These are phyloP conservation scores for Pseudoatta argentina DNA, from an alignment of 1,140 invertebrate genomes.

Conservation along the genomic window DNA sequence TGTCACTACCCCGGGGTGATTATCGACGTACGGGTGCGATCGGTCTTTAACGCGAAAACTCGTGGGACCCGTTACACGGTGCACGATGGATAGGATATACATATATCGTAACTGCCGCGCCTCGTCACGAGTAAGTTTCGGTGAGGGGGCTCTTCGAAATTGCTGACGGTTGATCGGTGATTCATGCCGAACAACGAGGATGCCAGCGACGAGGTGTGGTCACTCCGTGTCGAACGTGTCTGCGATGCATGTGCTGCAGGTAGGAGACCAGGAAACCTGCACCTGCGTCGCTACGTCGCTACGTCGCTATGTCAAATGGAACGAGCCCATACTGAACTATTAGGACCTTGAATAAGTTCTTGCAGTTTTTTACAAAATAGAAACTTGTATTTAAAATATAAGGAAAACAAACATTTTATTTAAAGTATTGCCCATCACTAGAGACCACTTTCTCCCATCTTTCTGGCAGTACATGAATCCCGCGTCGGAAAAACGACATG, in stretches of 20 bases:
- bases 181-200: conserved; percentile 71
- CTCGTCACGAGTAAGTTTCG: conserved; percentile 50
- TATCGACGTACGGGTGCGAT: conserved; percentile 36
- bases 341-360: too few species aligned
- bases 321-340: conserved; percentile 4
- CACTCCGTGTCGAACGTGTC: conserved; percentile 58
- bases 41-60: conserved; percentile 50
- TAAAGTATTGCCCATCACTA: too few species aligned
- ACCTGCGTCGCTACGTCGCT: conserved; percentile 66
- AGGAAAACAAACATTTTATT: too few species aligned
- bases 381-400: too few species aligned
- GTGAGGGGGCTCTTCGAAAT: conserved; percentile 45
- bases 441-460: too few species aligned
- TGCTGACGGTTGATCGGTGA: conserved; percentile 77
- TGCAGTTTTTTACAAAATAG: too few species aligned
- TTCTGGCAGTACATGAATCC: too few species aligned
- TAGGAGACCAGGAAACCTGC: conserved; percentile 18
- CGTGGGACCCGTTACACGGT: conserved; percentile 65
- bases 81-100: conserved; percentile 20
- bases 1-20: conserved; percentile 24
- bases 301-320: conserved; percentile 40
- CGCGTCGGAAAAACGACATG: too few species aligned
- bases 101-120: conserved; percentile 71
- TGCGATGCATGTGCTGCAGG: conserved; percentile 39
- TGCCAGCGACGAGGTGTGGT: conserved; percentile 50